These are phyloP conservation scores for Leiothrix lutea DNA, from an alignment of 2,113 vertebrate genomes.

Conservation along the genomic window DNA sequence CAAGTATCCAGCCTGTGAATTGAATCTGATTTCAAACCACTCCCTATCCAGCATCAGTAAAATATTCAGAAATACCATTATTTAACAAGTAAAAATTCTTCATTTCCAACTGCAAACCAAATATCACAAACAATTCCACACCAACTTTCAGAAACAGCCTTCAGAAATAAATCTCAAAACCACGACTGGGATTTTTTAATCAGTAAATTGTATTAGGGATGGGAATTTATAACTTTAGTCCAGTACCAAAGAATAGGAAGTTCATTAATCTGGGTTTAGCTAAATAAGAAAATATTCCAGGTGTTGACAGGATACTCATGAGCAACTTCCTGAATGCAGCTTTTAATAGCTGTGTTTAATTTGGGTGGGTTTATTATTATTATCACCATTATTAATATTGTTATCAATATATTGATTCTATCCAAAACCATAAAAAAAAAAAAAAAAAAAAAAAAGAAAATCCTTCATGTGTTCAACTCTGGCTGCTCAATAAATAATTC, in stretches of 20 bases:
- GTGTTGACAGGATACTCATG: neutral
- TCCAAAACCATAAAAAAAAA: neutral
- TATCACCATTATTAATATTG: neutral
- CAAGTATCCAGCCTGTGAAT: neutral
- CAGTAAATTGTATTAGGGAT: neutral
- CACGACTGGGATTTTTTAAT: neutral
- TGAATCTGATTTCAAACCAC: neutral
- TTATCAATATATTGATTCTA: neutral
- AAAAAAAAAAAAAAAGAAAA: neutral
- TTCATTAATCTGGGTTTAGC: neutral
- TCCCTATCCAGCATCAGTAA: neutral
- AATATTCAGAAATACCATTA: neutral
- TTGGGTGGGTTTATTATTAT: no score
- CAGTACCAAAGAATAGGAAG: neutral
- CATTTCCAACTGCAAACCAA: neutral
- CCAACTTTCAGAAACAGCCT: neutral
- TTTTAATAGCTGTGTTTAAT: neutral
- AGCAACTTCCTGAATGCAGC: neutral
- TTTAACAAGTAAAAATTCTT: neutral
- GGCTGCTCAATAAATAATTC: neutral
- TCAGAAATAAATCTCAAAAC: neutral
- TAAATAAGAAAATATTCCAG: neutral
- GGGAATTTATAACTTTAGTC: neutral
- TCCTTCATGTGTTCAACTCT: neutral
- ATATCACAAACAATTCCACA: neutral